These are phyloP conservation scores for Arctocebus calabarensis DNA, from an alignment of 2,797 vertebrate genomes.

Conservation along the genomic window DNA sequence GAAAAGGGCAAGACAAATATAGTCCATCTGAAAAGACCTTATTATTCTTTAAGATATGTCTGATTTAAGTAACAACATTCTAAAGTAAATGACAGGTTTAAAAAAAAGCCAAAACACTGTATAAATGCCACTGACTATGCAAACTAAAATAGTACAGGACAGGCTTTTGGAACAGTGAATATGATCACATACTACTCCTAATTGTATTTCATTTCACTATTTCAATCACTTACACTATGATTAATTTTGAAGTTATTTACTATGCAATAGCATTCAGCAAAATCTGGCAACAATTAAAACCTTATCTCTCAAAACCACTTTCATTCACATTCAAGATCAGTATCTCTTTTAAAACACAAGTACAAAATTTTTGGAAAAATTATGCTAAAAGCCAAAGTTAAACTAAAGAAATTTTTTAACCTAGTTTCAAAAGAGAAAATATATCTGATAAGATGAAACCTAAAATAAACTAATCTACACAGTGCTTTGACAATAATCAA, in stretches of 20 bases:
- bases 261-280: slow-evolving; percentile 57
- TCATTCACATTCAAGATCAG: slow-evolving; percentile 60
- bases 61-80: slow-evolving; percentile 75
- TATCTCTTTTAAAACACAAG: slow-evolving; percentile 41
- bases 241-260: slow-evolving; percentile 58
- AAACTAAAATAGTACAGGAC: slow-evolving; percentile 33
- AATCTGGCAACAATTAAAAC: slow-evolving; percentile 51
- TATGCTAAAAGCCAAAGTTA: slow-evolving; percentile 41
- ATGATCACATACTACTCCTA: slow-evolving; percentile 35
- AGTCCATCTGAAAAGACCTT: slow-evolving; percentile 78
- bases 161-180: slow-evolving; percentile 32
- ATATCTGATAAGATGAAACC: slow-evolving; percentile 42
- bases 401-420: slow-evolving; percentile 51
- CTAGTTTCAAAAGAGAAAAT: slow-evolving; percentile 58
- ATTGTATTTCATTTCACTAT: slow-evolving; percentile 53
- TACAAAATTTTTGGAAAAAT: slow-evolving; percentile 38
- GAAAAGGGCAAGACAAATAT: slow-evolving; percentile 75
- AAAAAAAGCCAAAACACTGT: slow-evolving; percentile 61
- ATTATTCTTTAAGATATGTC: slow-evolving; percentile 75
- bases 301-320: slow-evolving; percentile 56
- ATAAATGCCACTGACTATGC: slow-evolving; percentile 64
- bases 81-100: slow-evolving; percentile 71
- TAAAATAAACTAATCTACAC: background rate
- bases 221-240: slow-evolving; percentile 57
- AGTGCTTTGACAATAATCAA: slow-evolving; percentile 33